These are phyloP conservation scores for Eleutherodactylus coqui DNA, from an alignment of 2,797 vertebrate species.

Conservation along the genomic window DNA sequence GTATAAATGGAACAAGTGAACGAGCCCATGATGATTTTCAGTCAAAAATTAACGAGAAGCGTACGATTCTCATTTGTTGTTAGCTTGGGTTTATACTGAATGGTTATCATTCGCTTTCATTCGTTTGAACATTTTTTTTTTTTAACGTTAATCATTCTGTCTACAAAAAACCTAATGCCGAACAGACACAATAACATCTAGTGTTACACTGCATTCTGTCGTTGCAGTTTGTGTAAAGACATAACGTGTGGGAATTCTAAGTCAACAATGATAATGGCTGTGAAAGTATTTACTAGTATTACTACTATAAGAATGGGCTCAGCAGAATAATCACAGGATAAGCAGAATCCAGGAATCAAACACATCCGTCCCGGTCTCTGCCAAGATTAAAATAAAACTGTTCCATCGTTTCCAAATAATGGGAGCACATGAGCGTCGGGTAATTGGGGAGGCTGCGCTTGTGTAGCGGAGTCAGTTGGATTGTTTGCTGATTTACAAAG, in stretches of 20 bases:
- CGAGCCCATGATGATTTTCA: too few species aligned
- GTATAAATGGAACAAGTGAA: too few species aligned
- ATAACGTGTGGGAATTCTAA: not conserved
- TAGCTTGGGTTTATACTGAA: too few species aligned
- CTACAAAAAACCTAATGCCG: too few species aligned
- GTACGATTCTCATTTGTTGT: too few species aligned
- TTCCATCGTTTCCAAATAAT: not conserved
- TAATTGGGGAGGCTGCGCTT: not conserved
- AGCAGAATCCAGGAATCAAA: not conserved
- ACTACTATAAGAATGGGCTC: not conserved
- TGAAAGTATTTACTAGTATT: not conserved
- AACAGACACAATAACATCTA: not conserved
- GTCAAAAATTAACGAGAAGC: too few species aligned
- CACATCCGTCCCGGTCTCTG: not conserved
- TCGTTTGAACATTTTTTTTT: too few species aligned
- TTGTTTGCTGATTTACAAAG: conserved; percentile 36
- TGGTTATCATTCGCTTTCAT: too few species aligned
- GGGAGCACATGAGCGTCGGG: not conserved
- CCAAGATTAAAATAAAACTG: conserved; percentile 32
- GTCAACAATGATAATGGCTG: not conserved
- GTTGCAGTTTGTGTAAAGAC: not conserved
- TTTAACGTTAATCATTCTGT: too few species aligned
- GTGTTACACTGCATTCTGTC: too few species aligned
- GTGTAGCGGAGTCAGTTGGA: conserved; percentile 11
- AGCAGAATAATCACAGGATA: not conserved